phyloP scores from a whole-genome alignment of 2,797 vertebrate species.

The Mus minutoides region DNA sequence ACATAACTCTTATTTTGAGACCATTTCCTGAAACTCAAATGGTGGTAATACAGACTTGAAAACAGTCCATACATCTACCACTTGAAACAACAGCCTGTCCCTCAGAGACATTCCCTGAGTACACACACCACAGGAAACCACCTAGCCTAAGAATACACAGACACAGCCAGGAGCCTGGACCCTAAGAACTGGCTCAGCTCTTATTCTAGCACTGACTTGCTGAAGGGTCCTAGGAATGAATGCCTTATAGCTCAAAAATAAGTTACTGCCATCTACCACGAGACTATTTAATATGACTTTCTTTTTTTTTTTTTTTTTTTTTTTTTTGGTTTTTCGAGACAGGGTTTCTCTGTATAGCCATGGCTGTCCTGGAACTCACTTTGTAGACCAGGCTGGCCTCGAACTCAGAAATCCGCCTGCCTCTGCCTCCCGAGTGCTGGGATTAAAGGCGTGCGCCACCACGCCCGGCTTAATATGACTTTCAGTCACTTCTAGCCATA shows the following conservation, averaged over 20 bases:
- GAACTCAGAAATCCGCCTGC: too few species aligned
- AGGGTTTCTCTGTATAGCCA: too few species aligned
- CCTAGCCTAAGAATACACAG: neutral
- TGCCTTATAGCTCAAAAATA: neutral
- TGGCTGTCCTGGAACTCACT: too few species aligned
- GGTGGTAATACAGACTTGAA: neutral
- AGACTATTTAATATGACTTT: neutral
- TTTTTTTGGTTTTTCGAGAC: too few species aligned
- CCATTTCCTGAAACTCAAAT: neutral
- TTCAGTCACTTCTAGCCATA: neutral
- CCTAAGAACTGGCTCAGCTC: neutral
- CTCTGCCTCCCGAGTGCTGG: too few species aligned
- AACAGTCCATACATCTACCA: neutral
- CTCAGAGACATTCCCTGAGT: neutral
- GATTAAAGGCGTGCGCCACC: too few species aligned
- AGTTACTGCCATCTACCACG: neutral
- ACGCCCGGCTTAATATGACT: neutral
- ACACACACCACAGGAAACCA: neutral
- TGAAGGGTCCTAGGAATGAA: neutral
- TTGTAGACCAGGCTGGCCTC: too few species aligned
- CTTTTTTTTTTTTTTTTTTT: too few species aligned
- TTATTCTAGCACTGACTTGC: neutral
- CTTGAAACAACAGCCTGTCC: neutral
- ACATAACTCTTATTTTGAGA: neutral
- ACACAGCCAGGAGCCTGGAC: too few species aligned